Evolutionary conservation across 2,888 invertebrate genomes (phyloP), one percentile per base, ranked within the genome.

Genomic region (Volucella inflata): DNA sequence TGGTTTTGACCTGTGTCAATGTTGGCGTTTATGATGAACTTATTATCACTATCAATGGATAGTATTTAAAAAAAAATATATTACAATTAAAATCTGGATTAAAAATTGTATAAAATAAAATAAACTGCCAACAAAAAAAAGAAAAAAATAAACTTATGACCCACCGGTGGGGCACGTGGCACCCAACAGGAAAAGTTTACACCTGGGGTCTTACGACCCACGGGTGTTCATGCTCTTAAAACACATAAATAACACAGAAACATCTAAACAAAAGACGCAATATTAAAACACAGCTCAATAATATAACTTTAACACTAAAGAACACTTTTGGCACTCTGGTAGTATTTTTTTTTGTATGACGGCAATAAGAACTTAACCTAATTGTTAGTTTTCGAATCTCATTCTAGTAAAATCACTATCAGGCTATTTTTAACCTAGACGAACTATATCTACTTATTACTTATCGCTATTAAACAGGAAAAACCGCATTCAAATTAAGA

Each of bases 91-190:
- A 59, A 59, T 59, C 59, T 59, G 42, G 14, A 59, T 38, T 11
- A 55, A 59, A 59, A 40, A 30, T 12, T 8, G n/a, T 12, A 21
- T 3, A 53, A 53, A 53, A 53, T 1, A 8, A 59, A 59, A 40
- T 14, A 38, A 10, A 59, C 6, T 14, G 8, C 8, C 4, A 30
- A 30, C 2, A 21, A 21, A 59, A 42, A 2, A 40, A 36, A 59
- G 14, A 38, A 60, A 2, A 60, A 42, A 14, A 44, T 12, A 21
- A 60, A 10, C 60, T 14, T 21, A 8, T 42, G 60, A 60, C 21
- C 60, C 60, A 44, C 44, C 60, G 42, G 60, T 60, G 42, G 44
- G 44, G 2, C 60, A 44, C 21, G 60, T 60, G 60, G 44, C 44
- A 44, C 60, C 44, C 60, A 14, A 21, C 21, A 21, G 3, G 21